Evolutionary conservation across 2,888 invertebrate species (phyloP), one percentile per base, ranked within the genome.

Genomic region (Leuctra nigra): DNA sequence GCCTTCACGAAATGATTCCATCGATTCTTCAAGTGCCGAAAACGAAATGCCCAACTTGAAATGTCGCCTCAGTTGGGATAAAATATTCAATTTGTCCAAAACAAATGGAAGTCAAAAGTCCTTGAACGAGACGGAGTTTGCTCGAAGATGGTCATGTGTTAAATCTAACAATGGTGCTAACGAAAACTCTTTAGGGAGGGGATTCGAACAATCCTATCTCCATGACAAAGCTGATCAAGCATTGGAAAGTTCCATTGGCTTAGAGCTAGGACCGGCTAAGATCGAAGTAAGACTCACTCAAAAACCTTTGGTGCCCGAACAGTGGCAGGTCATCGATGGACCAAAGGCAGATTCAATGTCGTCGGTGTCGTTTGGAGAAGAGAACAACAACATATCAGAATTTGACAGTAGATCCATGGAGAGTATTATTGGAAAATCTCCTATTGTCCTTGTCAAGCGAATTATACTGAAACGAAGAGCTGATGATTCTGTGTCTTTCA

Each of bases 61-160:
- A 46, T 57, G 60, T 22, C n/a, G 57, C 29, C 53, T 57, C 13
- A 60, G 55, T 54, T 60, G 60, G 60, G 55, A 57, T 14, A 60
- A 55, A 54, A 60, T 60, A 24, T 60, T 57, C 55, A 52, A 50
- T 24, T 33, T 57, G n/a, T 55, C 60, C 29, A 57, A 60, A 47
- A 33, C 33, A 22, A 33, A 50, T 7, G 22, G 35, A 22, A 29
- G 20, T 11, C n/a, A 41, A 41, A 41, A 41, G 18, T 20, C 25
- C 18, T 47, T 33, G 14, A 55, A 52, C 33, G 18, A 23, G 52
- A 55, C 41, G 14, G 36, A 23, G 16, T 11, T 11, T 23, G n/a
- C 9, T 23, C 50, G 33, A 48, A 38, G 52, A 23, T 56, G 56
- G 56, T 39, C 48, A 23, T 47, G 47, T 38, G 47, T 7, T 36